These are phyloP conservation scores for Coelogynopora nodosa DNA, from an alignment of 2,888 invertebrate genomes.

Conservation along the genomic window DNA sequence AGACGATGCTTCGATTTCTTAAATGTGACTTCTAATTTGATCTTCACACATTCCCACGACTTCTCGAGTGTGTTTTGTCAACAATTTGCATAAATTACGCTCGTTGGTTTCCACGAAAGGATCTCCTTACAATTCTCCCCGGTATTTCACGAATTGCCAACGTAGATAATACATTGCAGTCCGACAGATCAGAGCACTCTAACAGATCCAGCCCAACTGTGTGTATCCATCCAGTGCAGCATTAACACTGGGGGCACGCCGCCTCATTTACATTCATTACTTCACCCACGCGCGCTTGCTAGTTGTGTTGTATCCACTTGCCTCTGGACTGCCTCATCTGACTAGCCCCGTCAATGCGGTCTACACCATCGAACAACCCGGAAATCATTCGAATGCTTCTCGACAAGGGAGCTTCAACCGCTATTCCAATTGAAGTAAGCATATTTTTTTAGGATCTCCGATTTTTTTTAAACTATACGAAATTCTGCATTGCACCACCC, in stretches of 20 bases:
- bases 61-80: neutral
- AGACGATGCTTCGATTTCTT: neutral
- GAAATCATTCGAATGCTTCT: neutral
- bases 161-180: too few species aligned
- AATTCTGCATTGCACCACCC: too few species aligned
- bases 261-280: neutral
- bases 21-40: neutral
- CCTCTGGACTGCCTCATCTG: neutral
- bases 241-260: too few species aligned
- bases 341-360: neutral
- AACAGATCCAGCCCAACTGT: too few species aligned
- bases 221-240: too few species aligned
- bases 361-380: neutral
- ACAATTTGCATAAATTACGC: neutral
- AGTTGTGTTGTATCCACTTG: neutral
- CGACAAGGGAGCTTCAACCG: neutral
- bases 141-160: too few species aligned
- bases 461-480: too few species aligned
- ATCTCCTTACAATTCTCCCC: too few species aligned
- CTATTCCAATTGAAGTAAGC: neutral
- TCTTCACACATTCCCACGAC: neutral
- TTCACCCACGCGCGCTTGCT: neutral
- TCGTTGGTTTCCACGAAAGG: too few species aligned
- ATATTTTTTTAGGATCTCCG: neutral
- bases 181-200: too few species aligned